Evolutionary conservation across 2,797 vertebrate genomes (phyloP).

Genomic region (Fundulus diaphanus): DNA sequence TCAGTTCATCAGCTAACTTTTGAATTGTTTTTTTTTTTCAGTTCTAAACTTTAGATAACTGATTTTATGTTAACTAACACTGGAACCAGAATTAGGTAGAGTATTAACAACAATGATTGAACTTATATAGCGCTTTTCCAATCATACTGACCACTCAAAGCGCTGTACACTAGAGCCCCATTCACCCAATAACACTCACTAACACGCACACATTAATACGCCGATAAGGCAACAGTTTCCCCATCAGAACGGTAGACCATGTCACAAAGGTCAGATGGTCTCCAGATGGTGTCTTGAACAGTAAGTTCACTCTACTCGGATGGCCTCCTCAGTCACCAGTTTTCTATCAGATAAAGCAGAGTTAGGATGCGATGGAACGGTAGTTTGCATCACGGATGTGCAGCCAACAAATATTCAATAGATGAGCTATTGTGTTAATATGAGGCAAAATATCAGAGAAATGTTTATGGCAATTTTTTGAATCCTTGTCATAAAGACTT

Average conservation of each 20-base stretch:
- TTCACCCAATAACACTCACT: no score
- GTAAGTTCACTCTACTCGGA: not conserved
- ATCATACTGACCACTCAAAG: no score
- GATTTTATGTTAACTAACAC: constrained; percentile 7
- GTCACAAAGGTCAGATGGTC: not conserved
- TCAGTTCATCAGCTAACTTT: constrained; percentile 11
- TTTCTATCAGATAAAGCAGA: not conserved
- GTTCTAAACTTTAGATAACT: constrained; percentile 13
- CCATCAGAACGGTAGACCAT: no score
- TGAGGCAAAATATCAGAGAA: no score
- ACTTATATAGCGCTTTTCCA: no score
- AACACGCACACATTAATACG: no score
- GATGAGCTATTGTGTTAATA: not conserved
- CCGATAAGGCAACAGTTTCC: not conserved
- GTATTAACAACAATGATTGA: no score
- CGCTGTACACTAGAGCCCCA: no score
- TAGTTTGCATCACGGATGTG: not conserved
- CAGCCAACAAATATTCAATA: not conserved
- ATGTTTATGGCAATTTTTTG: no score
- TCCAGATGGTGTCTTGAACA: not conserved
- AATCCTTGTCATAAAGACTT: not conserved
- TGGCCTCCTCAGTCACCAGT: not conserved
- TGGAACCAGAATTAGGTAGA: not conserved
- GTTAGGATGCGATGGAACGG: not conserved
- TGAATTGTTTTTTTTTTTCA: not conserved